Conservation (phyloP, 1,140 invertebrate species). For the Eupristina koningsbergeri region DNA sequence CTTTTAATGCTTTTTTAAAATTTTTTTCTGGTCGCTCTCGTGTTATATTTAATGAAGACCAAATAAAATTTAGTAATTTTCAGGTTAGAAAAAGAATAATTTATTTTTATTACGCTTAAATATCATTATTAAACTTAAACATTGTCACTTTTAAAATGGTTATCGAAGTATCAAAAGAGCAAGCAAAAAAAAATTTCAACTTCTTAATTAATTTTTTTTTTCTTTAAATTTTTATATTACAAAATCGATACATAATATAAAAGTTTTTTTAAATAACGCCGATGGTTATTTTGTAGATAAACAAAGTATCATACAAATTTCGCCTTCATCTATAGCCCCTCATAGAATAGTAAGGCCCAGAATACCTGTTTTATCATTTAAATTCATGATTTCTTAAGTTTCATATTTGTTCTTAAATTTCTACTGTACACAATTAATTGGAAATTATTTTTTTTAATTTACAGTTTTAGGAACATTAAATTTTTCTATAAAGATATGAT, state of each 20-base stretch:
- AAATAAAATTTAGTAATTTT: neutral
- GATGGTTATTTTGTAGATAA: neutral
- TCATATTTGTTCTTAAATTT: slow-evolving; percentile 17
- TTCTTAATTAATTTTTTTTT: neutral
- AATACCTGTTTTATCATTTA: neutral
- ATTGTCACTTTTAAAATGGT: neutral
- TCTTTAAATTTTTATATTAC: slow-evolving; percentile 5
- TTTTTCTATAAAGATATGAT: slow-evolving; percentile 46
- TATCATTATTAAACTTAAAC: neutral
- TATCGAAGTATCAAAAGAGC: neutral
- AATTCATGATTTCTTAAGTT: neutral
- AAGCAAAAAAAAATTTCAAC: neutral
- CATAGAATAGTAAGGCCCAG: neutral
- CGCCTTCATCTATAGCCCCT: neutral
- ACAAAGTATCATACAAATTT: neutral
- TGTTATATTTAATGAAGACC: neutral
- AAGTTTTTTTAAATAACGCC: neutral
- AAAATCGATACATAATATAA: neutral
- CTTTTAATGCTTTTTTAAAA: neutral
- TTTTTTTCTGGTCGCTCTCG: neutral
- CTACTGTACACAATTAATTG: slow-evolving; percentile 11
- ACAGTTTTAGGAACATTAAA: slow-evolving; percentile 64
- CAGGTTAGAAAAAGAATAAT: neutral
- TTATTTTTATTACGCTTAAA: neutral
- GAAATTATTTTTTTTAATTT: slow-evolving; percentile 34